Evolutionary conservation across 2,113 vertebrate species (phyloP).

Genomic region (Balaeniceps rex): DNA sequence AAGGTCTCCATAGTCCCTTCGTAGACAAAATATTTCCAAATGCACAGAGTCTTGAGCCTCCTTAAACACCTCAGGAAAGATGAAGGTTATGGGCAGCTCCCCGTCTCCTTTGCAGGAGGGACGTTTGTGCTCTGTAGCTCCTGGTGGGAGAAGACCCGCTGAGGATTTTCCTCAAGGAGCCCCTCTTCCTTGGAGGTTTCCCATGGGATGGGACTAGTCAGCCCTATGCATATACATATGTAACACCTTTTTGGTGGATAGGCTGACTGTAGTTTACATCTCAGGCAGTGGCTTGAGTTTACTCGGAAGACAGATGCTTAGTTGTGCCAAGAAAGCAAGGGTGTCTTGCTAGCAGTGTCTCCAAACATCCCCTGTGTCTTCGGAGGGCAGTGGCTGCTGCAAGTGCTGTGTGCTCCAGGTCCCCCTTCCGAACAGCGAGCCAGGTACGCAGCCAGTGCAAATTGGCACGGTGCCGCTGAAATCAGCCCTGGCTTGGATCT

Average conservation of each 20-base stretch:
- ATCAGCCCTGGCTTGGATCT: background rate
- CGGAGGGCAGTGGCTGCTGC: background rate
- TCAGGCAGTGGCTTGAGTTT: background rate
- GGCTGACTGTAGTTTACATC: background rate
- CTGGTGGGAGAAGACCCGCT: background rate
- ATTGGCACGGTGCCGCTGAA: rapidly evolving
- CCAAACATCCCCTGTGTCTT: rapidly evolving
- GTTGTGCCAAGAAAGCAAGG: background rate
- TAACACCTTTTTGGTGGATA: background rate
- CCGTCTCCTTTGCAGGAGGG: background rate
- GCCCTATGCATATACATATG: no score
- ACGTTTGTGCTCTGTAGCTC: background rate
- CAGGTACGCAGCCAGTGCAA: rapidly evolving
- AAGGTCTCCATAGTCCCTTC: background rate
- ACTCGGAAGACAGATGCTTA: background rate
- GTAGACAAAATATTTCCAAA: background rate
- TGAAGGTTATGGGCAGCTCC: background rate
- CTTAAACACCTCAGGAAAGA: background rate
- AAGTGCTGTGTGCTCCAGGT: background rate
- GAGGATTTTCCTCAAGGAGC: background rate
- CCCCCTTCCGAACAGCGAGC: rapidly evolving
- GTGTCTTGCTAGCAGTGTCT: background rate
- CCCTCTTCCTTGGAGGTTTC: background rate
- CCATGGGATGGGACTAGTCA: background rate
- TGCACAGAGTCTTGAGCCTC: background rate